These are phyloP conservation scores for Hoplodrina blanda DNA, from an alignment of 2,888 invertebrate species.

Conservation along the genomic window DNA sequence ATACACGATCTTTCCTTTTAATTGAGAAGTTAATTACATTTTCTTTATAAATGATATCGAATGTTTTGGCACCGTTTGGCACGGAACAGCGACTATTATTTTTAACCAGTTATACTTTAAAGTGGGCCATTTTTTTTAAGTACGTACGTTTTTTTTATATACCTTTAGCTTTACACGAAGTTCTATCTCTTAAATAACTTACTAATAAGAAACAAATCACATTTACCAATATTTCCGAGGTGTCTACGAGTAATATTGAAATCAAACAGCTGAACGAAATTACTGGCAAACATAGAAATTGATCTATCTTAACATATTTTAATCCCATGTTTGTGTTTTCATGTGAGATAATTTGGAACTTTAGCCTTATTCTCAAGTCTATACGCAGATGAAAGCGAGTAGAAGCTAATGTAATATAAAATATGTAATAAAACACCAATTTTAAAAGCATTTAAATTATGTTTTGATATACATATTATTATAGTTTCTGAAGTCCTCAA, in stretches of 20 bases:
- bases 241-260: neutral
- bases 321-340: too few relatives aligned
- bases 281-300: too few relatives aligned
- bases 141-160: too few relatives aligned
- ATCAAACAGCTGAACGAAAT: neutral
- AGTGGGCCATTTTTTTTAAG: neutral
- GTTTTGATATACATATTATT: neutral
- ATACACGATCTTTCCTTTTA: slow-evolving; percentile 54
- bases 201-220: neutral
- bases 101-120: neutral
- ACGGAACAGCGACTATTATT: slow-evolving; percentile 2
- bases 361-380: too few relatives aligned
- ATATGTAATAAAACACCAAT: neutral
- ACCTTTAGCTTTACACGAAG: too few relatives aligned
- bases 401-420: too few relatives aligned
- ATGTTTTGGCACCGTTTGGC: slow-evolving; percentile 22
- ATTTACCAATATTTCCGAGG: neutral
- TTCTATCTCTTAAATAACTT: slow-evolving; percentile 2
- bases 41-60: slow-evolving; percentile 31
- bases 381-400: too few relatives aligned
- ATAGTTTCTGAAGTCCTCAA: neutral
- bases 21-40: slow-evolving; percentile 55
- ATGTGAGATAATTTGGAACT: too few relatives aligned
- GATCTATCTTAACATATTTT: too few relatives aligned
- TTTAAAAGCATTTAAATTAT: slow-evolving; percentile 9